These are phyloP conservation scores for Stegophylla sp. DNA, from an alignment of 2,888 invertebrate species.

Conservation along the genomic window DNA sequence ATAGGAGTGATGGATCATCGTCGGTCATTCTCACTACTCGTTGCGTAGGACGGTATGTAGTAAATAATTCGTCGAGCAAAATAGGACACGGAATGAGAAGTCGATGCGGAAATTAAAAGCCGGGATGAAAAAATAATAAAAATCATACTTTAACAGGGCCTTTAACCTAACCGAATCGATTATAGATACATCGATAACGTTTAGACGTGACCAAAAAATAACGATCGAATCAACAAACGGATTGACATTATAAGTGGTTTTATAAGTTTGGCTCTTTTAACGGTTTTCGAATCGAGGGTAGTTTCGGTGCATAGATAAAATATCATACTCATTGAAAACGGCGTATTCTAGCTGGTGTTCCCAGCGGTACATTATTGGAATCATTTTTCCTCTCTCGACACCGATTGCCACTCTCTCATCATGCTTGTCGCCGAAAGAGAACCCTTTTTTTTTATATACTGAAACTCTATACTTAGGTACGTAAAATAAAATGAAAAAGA, in stretches of 20 bases:
- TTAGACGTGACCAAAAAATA: background rate
- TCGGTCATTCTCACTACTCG: no score
- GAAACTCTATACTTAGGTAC: slow-evolving; percentile 11
- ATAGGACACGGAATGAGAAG: no score
- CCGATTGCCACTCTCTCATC: slow-evolving; percentile 38
- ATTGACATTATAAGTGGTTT: slow-evolving; percentile 2
- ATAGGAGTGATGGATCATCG: no score
- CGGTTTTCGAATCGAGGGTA: slow-evolving; percentile 9
- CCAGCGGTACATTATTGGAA: slow-evolving; percentile 38
- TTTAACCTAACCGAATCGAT: no score
- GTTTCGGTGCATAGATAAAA: background rate
- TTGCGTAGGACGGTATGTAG: no score
- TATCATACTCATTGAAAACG: slow-evolving; percentile 9
- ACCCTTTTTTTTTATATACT: background rate
- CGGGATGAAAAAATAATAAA: no score
- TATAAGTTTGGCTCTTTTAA: background rate
- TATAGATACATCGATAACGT: no score
- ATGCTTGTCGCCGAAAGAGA: background rate
- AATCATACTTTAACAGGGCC: no score
- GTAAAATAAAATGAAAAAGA: background rate
- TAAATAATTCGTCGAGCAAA: no score
- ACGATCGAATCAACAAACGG: background rate
- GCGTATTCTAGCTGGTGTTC: background rate
- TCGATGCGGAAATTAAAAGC: no score
- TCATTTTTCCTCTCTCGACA: slow-evolving; percentile 11